phyloP scores from a whole-genome alignment of 2,888 invertebrate species.

The Hedya salicella region DNA sequence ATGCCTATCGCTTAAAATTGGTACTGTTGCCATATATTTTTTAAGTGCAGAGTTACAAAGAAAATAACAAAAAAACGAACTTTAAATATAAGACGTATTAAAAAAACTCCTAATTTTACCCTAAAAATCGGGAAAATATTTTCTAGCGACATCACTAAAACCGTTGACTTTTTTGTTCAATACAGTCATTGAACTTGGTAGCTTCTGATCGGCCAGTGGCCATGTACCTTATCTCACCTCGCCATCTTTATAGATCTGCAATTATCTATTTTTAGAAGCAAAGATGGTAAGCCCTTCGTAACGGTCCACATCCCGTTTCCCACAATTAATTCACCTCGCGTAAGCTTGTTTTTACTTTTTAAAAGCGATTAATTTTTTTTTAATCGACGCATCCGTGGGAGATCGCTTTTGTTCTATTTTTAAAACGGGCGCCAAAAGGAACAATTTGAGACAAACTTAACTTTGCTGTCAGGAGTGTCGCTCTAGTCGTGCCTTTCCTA shows the following conservation, averaged over 20 bases:
- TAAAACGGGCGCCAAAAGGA: slow-evolving; percentile 37
- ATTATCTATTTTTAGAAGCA: slow-evolving; percentile 44
- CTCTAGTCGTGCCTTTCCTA: slow-evolving; percentile 9
- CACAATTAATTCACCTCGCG: slow-evolving; percentile 53
- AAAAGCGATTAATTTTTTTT: slow-evolving; percentile 39
- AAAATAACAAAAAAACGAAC: too few species aligned
- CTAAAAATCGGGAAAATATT: not conserved
- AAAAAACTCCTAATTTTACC: not conserved
- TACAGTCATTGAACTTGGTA: slow-evolving; percentile 1
- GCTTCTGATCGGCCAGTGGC: slow-evolving; percentile 7
- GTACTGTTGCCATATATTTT: too few species aligned
- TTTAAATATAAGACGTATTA: too few species aligned
- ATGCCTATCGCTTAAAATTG: too few species aligned
- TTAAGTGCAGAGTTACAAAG: too few species aligned
- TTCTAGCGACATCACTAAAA: not conserved
- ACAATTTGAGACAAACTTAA: slow-evolving; percentile 27
- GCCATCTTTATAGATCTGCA: slow-evolving; percentile 24
- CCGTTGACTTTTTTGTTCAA: not conserved
- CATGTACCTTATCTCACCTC: slow-evolving; percentile 9
- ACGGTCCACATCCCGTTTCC: slow-evolving; percentile 64
- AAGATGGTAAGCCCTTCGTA: slow-evolving; percentile 51
- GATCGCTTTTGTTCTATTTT: slow-evolving; percentile 39
- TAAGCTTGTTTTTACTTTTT: slow-evolving; percentile 48
- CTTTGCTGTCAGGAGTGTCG: slow-evolving; percentile 2
- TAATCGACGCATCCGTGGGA: slow-evolving; percentile 41